These are phyloP conservation scores for Pseudomyrmex concolor DNA, from an alignment of 1,140 invertebrate genomes.

Conservation along the genomic window DNA sequence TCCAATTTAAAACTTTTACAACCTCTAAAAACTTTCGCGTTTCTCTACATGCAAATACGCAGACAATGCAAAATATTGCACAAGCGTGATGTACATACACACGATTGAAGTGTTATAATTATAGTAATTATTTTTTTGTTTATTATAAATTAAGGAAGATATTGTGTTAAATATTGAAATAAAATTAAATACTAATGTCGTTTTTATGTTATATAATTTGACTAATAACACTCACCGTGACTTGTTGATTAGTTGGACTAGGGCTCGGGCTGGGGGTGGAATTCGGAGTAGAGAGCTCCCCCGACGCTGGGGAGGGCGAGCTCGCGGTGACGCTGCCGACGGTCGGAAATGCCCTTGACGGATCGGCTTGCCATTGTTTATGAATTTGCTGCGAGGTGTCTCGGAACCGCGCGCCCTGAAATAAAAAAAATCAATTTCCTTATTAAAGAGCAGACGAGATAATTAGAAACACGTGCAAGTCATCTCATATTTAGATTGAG, in stretches of 20 bases:
- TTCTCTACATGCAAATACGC: neutral
- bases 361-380: slow-evolving; percentile 84
- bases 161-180: neutral
- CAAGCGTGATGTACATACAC: neutral
- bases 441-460: neutral
- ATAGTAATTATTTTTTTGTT: no score
- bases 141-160: no score
- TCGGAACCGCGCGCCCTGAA: slow-evolving; percentile 83
- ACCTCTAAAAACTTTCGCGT: neutral
- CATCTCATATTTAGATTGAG: neutral
- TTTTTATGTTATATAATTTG: neutral
- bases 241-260: slow-evolving; percentile 81
- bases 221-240: slow-evolving; percentile 75
- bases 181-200: neutral
- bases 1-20: neutral
- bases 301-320: slow-evolving; percentile 72
- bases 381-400: slow-evolving; percentile 85
- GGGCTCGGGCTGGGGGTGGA: slow-evolving; percentile 83
- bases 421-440: slow-evolving; percentile 13
- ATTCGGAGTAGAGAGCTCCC: slow-evolving; percentile 78
- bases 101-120: no score
- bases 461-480: neutral
- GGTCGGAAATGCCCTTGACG: slow-evolving; percentile 82
- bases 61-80: neutral
- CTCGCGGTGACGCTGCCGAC: slow-evolving; percentile 76